Evolutionary conservation across 2,113 vertebrate species (phyloP).

Genomic region (Oriolus oriolus): DNA sequence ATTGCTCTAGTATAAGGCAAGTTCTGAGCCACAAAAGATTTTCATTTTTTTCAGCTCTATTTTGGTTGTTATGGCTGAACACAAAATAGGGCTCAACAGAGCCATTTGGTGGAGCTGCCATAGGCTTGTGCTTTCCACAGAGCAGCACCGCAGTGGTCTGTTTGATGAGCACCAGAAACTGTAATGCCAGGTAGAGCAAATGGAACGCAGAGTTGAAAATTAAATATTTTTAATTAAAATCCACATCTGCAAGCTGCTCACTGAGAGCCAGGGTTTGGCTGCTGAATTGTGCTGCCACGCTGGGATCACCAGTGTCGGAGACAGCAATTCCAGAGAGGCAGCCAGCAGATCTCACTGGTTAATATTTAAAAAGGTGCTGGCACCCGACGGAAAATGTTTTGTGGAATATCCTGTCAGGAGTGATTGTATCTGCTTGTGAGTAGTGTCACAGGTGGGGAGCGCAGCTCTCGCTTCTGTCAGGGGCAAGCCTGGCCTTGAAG

Average conservation of each 20-base stretch:
- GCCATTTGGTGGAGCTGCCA: background rate
- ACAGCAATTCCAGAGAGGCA: constrained; percentile 32
- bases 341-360: constrained; percentile 50
- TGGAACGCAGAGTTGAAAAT: constrained; percentile 60
- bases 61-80: background rate
- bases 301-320: constrained; percentile 46
- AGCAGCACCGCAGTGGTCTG: background rate
- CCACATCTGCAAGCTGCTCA: constrained; percentile 66
- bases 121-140: background rate
- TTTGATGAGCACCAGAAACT: background rate
- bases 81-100: background rate
- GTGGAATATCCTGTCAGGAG: background rate
- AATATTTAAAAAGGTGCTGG: constrained; percentile 70
- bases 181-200: constrained; percentile 43
- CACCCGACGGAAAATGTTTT: background rate
- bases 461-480: background rate
- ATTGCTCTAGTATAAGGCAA: background rate
- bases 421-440: background rate
- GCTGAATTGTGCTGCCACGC: constrained; percentile 38
- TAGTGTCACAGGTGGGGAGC: background rate
- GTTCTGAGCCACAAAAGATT: background rate
- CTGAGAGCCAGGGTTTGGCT: constrained; percentile 54
- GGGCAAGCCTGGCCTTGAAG: background rate
- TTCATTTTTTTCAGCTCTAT: background rate
- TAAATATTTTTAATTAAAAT: constrained; percentile 75